Evolutionary conservation across 2,797 vertebrate genomes (phyloP).

Genomic region (Gephyroberyx darwinii): DNA sequence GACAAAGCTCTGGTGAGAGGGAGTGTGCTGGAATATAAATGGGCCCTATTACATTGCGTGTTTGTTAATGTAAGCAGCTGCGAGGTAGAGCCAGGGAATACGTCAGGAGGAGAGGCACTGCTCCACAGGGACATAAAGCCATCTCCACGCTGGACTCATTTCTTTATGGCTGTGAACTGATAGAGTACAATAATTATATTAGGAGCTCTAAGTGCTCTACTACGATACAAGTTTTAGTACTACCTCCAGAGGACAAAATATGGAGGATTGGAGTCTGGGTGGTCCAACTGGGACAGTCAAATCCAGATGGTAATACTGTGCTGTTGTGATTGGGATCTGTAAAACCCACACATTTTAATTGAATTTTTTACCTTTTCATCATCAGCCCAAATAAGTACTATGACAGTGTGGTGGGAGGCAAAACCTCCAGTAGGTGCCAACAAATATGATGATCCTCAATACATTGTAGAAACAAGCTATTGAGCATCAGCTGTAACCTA

Average conservation of each 20-base stretch:
- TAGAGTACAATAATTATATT: conserved; percentile 68
- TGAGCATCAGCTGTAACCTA: neutral
- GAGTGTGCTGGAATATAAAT: conserved; percentile 58
- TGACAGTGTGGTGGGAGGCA: neutral
- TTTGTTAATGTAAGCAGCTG: conserved; percentile 70
- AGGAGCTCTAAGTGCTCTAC: conserved; percentile 69
- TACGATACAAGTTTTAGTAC: conserved; percentile 62
- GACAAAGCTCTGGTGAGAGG: conserved; percentile 39
- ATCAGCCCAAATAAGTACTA: no score
- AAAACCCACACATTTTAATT: conserved; percentile 25
- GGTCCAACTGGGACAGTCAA: conserved; percentile 28
- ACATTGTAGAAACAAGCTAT: neutral
- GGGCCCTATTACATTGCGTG: conserved; percentile 46
- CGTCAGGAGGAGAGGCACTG: conserved; percentile 40
- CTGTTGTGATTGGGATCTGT: conserved; percentile 19
- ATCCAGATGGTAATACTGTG: neutral
- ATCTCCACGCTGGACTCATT: conserved; percentile 68
- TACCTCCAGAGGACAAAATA: conserved; percentile 61
- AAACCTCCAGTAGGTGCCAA: neutral
- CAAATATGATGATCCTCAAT: neutral
- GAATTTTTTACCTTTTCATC: neutral
- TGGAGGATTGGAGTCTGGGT: conserved; percentile 36
- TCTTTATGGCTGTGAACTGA: conserved; percentile 66
- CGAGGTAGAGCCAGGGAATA: conserved; percentile 50
- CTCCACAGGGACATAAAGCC: conserved; percentile 72